These are phyloP conservation scores for Tribolium madens DNA, from an alignment of 1,140 invertebrate species.

Conservation along the genomic window DNA sequence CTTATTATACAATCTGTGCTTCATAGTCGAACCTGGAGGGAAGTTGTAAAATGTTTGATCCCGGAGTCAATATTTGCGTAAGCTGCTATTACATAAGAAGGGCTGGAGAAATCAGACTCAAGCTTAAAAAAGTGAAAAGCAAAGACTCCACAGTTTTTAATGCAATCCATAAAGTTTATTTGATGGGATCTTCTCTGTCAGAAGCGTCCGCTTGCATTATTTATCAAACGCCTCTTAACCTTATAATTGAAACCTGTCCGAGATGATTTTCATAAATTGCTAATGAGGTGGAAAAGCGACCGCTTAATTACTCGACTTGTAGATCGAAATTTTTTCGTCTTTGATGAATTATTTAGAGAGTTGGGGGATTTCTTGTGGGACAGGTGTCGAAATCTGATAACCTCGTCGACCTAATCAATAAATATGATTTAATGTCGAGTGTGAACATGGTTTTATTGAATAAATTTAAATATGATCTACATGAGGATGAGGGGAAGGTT, in stretches of 20 bases:
- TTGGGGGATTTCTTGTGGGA: not conserved
- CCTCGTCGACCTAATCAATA: constrained; percentile 13
- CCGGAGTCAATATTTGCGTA: constrained; percentile 46
- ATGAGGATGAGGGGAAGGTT: constrained; percentile 26
- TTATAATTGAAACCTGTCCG: constrained; percentile 45
- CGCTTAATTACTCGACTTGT: constrained; percentile 34
- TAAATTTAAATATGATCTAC: constrained; percentile 50
- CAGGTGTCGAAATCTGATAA: constrained; percentile 17
- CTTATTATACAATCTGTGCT: constrained; percentile 45
- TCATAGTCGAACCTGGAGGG: constrained; percentile 37
- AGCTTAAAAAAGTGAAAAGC: constrained; percentile 33
- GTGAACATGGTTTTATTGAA: constrained; percentile 42
- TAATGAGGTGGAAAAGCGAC: constrained; percentile 32
- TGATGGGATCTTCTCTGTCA: constrained; percentile 29
- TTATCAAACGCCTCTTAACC: constrained; percentile 44
- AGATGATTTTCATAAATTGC: constrained; percentile 43
- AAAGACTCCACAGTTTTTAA: constrained; percentile 47
- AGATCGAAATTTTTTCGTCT: constrained; percentile 34
- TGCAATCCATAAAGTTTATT: constrained; percentile 44
- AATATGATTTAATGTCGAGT: constrained; percentile 36
- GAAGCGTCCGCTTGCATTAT: constrained; percentile 40
- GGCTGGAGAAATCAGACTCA: constrained; percentile 1
- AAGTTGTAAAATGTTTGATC: constrained; percentile 49
- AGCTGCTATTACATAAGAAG: constrained; percentile 47
- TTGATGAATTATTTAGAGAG: constrained; percentile 46